Evolutionary conservation across 2,113 vertebrate genomes (phyloP).

Genomic region (Eulacestoma nigropectus): DNA sequence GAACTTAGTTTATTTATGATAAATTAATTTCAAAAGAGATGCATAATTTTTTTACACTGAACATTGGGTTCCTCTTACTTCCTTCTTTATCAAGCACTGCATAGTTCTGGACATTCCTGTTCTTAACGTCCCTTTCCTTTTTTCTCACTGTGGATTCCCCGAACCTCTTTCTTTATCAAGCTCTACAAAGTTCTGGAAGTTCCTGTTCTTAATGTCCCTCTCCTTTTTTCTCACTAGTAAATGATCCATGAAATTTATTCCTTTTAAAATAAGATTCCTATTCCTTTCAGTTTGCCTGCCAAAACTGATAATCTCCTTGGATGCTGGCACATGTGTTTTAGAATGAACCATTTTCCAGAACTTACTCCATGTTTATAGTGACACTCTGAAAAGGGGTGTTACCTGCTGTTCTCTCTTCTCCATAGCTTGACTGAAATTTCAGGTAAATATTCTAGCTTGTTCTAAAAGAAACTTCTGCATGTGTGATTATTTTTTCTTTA

Average conservation of each 20-base stretch:
- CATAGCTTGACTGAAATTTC: not conserved
- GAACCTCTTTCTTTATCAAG: not conserved
- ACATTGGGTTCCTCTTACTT: not conserved
- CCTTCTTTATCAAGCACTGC: not conserved
- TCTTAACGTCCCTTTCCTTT: not conserved
- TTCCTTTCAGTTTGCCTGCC: not conserved
- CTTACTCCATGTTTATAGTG: not conserved
- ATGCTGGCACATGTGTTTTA: not conserved
- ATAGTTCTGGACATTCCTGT: not conserved
- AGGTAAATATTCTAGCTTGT: not conserved
- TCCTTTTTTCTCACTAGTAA: not conserved
- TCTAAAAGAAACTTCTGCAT: not conserved
- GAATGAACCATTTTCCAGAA: not conserved
- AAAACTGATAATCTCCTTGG: not conserved
- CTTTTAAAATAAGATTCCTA: not conserved
- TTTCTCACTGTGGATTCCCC: not conserved
- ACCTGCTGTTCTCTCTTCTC: not conserved
- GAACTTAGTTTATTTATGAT: not conserved
- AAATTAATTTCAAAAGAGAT: not conserved
- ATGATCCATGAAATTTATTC: not conserved
- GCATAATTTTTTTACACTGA: not conserved
- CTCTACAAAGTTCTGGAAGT: not conserved
- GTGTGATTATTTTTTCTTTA: not conserved
- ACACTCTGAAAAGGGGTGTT: not conserved
- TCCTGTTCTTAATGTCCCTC: not conserved